Conservation (phyloP, 2,797 vertebrate species). For the Muscicapa comitata region DNA sequence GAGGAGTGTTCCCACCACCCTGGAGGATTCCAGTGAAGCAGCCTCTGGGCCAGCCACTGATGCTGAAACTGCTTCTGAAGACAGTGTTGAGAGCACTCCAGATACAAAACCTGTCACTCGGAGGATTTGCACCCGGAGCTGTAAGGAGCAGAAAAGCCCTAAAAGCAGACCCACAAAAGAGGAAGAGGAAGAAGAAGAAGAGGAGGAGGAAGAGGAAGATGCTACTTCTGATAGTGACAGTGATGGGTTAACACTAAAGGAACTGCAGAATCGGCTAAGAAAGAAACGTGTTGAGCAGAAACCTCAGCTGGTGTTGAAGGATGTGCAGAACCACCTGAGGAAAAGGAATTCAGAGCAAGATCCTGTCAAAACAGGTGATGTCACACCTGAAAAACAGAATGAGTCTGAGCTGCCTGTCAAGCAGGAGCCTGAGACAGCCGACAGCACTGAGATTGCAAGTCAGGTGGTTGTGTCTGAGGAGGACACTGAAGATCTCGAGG, state of each 20-base stretch:
- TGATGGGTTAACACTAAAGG: slow-evolving; percentile 85
- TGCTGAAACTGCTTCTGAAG: slow-evolving; percentile 80
- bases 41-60: slow-evolving; percentile 80
- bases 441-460: slow-evolving; percentile 38
- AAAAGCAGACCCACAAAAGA: slow-evolving; percentile 39
- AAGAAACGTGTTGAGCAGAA: slow-evolving; percentile 72
- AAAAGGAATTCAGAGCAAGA: slow-evolving; percentile 65
- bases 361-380: slow-evolving; percentile 8
- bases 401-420: slow-evolving; percentile 9
- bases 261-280: slow-evolving; percentile 84
- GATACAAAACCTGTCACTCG: slow-evolving; percentile 70
- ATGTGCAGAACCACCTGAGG: slow-evolving; percentile 77
- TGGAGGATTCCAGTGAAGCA: slow-evolving; percentile 80
- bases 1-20: slow-evolving; percentile 71
- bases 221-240: slow-evolving; percentile 85
- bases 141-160: slow-evolving; percentile 42
- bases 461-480: slow-evolving; percentile 44
- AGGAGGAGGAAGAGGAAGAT: slow-evolving; percentile 34
- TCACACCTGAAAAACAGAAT: neutral
- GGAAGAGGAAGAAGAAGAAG: slow-evolving; percentile 35
- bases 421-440: slow-evolving; percentile 71
- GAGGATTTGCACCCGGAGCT: slow-evolving; percentile 52
- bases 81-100: slow-evolving; percentile 74
- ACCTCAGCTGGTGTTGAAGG: slow-evolving; percentile 76
- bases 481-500: slow-evolving; percentile 15